A percentile compares a stretch with the other conserved stretches of the same genome.
Conservation (phyloP, 2,888 invertebrate species). For the Brenthis hecate region DNA sequence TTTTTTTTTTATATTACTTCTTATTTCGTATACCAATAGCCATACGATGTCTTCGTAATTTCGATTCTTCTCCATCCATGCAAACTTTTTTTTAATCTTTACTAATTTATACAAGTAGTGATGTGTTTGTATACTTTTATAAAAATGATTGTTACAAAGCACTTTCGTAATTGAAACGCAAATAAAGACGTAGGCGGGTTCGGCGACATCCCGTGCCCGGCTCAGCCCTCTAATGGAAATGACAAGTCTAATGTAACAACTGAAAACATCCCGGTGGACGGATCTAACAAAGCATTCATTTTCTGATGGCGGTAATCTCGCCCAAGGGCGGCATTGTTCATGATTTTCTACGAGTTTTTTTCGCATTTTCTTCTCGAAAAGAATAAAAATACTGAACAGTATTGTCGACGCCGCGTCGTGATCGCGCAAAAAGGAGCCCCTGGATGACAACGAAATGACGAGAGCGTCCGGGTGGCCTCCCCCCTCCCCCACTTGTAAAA, state of each 20-base stretch:
- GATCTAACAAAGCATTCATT: constrained; percentile 80
- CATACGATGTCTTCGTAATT: too few relatives aligned
- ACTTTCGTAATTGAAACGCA: constrained; percentile 61
- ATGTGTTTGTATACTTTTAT: constrained; percentile 27
- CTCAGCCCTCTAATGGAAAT: constrained; percentile 68
- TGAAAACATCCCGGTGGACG: constrained; percentile 72
- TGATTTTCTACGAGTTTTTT: constrained; percentile 71
- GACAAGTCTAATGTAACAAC: constrained; percentile 78
- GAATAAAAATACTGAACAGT: constrained; percentile 78
- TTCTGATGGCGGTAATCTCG: constrained; percentile 81
- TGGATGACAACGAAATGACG: constrained; percentile 81
- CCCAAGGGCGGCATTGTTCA: constrained; percentile 80
- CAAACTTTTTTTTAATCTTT: background rate
- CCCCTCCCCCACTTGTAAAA: constrained; percentile 61
- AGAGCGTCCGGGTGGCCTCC: constrained; percentile 70
- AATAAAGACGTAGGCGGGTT: constrained; percentile 54
- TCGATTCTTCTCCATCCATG: background rate
- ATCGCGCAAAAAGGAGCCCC: constrained; percentile 75
- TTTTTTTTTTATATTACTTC: too few relatives aligned
- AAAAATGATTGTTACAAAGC: constrained; percentile 39
- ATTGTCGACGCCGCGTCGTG: constrained; percentile 78
- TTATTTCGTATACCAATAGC: too few relatives aligned
- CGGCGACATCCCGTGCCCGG: constrained; percentile 62
- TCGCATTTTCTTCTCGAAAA: constrained; percentile 73
- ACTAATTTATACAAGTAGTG: constrained; percentile 30